Base-by-base conservation (phyloP, 2,113 vertebrate genomes). In the Philantomba maxwellii region DNA sequence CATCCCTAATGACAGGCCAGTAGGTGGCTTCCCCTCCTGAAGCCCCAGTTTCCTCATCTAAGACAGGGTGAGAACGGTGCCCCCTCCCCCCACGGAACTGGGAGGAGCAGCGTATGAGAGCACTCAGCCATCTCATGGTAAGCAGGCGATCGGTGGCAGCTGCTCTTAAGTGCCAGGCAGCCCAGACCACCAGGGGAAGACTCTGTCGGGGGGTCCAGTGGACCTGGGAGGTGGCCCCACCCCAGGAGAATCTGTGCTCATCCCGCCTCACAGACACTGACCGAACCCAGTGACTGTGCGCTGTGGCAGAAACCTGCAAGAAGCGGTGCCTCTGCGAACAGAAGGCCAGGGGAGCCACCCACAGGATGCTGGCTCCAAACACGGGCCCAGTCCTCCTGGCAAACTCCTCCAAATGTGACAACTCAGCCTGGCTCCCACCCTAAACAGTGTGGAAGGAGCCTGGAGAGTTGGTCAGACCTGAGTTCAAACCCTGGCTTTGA, bases 351-450 rank as follows among this genome's bases (percentile, higher is more conserved):
- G n/a, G 53, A 30, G 75, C 23, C 36, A 0, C 51, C 36, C 57
- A 12, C 70, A 4, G 2, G 4, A 14, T 2, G 91, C 85, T 53
- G 51, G 39, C 25, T 12, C 21, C 26, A 16, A 45, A 47, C 15
- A 2, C 1, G 3, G 55, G 7, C 51, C 25, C 14, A 13, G 77
- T 58, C 64, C 39, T 51, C 15, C 6, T 8, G 23, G 10, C 23
- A 6, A 49, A 16, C 12, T n/a, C 57, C 4, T 12, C 57, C 7
- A 5, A 16, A 0, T 5, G 21, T 0, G 73, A 28, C 62, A 25
- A 5, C 11, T 26, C 51, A 30, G 6, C 53, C 36, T 85, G 47
- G 80, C 60, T 47, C 64, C 26, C 1, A 19, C 73, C 55, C 49
- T 21, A 7, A 39, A 33, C 16, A 33, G 4, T 47, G 9, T 21